Conservation (phyloP, 2,888 invertebrate genomes). For the Nasonovia ribisnigri region DNA sequence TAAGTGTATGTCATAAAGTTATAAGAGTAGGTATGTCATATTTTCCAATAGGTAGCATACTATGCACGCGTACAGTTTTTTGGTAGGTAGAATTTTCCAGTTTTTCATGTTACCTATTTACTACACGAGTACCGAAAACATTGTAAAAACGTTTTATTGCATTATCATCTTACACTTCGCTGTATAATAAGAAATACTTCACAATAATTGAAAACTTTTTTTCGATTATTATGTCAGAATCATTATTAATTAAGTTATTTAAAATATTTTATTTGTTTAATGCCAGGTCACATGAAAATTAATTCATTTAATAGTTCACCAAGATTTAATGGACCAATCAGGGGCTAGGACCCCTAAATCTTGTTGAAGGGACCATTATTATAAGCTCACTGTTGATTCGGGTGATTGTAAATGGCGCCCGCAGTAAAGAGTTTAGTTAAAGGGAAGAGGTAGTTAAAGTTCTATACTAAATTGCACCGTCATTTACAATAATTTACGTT, state of each 20-base stretch:
- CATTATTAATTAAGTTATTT: neutral
- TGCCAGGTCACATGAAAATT: neutral
- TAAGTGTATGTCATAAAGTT: no score
- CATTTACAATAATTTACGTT: no score
- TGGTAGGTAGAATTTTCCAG: no score
- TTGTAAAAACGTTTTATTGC: neutral
- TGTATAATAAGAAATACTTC: neutral
- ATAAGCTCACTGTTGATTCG: neutral
- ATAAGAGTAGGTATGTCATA: no score
- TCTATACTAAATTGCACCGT: no score
- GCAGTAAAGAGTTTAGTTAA: no score
- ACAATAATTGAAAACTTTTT: neutral
- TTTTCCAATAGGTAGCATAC: no score
- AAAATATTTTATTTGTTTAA: neutral
- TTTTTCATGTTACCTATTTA: no score
- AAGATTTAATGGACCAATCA: neutral
- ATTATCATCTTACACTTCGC: neutral
- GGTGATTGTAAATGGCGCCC: no score
- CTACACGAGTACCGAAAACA: no score
- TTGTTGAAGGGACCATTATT: neutral
- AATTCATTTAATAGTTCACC: neutral
- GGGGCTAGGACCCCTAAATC: neutral
- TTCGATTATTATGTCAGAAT: neutral
- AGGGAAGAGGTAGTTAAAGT: no score
- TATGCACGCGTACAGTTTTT: no score